phyloP scores from a whole-genome alignment of 2,113 vertebrate genomes.

The Microcebus tavaratra region DNA sequence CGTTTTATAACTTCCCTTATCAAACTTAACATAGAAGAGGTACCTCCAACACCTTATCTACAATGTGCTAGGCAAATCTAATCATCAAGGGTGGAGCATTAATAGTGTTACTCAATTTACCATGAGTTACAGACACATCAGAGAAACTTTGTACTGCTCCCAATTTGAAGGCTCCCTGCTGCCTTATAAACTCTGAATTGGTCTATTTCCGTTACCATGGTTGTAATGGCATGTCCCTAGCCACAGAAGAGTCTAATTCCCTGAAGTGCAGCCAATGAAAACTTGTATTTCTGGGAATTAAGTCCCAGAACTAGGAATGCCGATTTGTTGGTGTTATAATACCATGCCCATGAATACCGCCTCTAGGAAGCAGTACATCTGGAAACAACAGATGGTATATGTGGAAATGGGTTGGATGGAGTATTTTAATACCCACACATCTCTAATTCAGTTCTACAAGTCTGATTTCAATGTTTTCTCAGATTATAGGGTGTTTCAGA shows the following conservation, averaged over 20 bases:
- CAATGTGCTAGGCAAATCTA: constrained; percentile 63
- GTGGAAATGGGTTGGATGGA: constrained; percentile 83
- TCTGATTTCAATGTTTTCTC: constrained; percentile 83
- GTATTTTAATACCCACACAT: constrained; percentile 85
- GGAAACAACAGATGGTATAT: constrained; percentile 87
- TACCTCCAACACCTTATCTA: constrained; percentile 53
- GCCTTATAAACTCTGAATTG: constrained; percentile 55
- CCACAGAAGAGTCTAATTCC: background rate
- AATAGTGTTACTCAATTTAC: constrained; percentile 71
- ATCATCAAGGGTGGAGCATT: constrained; percentile 33
- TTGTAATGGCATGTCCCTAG: constrained; percentile 4
- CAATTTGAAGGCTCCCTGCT: constrained; percentile 63
- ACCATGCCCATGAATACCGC: constrained; percentile 67
- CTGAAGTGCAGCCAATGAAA: constrained; percentile 39
- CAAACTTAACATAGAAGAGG: constrained; percentile 39
- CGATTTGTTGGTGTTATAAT: constrained; percentile 65
- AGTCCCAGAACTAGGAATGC: constrained; percentile 55
- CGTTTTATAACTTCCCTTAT: constrained; percentile 40
- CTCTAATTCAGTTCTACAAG: constrained; percentile 84
- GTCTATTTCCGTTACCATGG: constrained; percentile 64
- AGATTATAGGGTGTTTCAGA: constrained; percentile 82
- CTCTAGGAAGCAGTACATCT: constrained; percentile 84
- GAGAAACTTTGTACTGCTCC: constrained; percentile 66
- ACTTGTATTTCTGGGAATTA: constrained; percentile 68
- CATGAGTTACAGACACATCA: constrained; percentile 66